Evolutionary conservation across 1,140 invertebrate genomes (phyloP).

Genomic region (Cyphomyrmex costatus): DNA sequence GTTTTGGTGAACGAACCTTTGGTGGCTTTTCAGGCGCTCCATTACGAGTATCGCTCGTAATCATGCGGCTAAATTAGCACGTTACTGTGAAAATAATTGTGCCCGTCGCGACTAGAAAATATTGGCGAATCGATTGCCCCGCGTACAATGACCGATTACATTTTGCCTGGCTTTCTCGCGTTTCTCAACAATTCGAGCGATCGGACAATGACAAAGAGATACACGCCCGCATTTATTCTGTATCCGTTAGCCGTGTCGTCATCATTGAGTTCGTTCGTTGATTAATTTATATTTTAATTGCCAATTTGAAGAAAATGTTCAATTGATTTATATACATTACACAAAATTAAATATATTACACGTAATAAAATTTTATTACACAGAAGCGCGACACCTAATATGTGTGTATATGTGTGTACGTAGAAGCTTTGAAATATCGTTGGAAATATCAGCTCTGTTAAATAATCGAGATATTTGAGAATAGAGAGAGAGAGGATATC

Average conservation of each 20-base stretch:
- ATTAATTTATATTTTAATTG: constrained; percentile 17
- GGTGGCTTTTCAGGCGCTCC: constrained; percentile 31
- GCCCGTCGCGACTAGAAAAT: constrained; percentile 10
- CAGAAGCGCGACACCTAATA: background rate
- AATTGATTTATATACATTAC: background rate
- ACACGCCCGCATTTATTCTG: constrained; percentile 13
- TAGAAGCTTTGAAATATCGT: background rate
- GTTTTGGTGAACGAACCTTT: background rate
- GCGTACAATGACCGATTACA: constrained; percentile 31
- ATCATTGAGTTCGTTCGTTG: constrained; percentile 14
- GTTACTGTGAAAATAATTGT: constrained; percentile 52
- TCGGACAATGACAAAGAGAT: background rate
- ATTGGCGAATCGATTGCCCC: constrained; percentile 31
- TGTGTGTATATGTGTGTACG: background rate
- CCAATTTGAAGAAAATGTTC: background rate
- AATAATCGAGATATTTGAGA: background rate
- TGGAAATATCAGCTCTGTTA: background rate
- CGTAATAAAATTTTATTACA: background rate
- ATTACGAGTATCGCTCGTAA: constrained; percentile 10
- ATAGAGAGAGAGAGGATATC: background rate
- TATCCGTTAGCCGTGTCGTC: constrained; percentile 10
- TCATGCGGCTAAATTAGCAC: constrained; percentile 37
- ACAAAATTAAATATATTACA: background rate
- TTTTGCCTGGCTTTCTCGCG: constrained; percentile 33
- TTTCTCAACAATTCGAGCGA: constrained; percentile 37